Evolutionary conservation across 2,113 vertebrate species (phyloP).

Genomic region (Hydropotes inermis): DNA sequence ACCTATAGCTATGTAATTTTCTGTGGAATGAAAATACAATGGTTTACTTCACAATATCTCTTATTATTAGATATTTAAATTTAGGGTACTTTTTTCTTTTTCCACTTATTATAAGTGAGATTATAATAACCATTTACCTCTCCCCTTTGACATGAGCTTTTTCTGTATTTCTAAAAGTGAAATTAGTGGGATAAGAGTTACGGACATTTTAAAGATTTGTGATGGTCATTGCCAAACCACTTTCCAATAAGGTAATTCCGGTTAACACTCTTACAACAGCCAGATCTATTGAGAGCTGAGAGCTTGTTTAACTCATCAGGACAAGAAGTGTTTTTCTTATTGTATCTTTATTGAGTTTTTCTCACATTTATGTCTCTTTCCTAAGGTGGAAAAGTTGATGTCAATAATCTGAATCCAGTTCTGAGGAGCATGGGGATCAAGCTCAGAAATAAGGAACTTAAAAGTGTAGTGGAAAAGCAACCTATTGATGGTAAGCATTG

Average conservation of each 20-base stretch:
- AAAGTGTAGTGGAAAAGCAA: not conserved
- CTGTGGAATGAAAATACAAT: not conserved
- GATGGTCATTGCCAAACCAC: not conserved
- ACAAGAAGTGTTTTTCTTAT: slow-evolving; percentile 14
- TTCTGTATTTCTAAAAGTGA: not conserved
- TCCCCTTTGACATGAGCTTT: not conserved
- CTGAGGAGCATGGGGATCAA: slow-evolving; percentile 12
- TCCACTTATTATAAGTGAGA: not conserved
- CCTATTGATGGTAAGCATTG: not conserved
- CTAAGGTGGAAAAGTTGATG: slow-evolving; percentile 46
- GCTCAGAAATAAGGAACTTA: slow-evolving; percentile 49
- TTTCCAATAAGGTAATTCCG: not conserved
- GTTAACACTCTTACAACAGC: not conserved
- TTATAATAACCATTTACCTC: not conserved
- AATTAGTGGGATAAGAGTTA: not conserved
- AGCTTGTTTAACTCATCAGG: not conserved
- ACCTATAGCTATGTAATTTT: not conserved
- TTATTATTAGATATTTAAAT: not conserved
- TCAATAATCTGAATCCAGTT: not conserved
- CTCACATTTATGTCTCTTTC: not conserved
- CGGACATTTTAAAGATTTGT: not conserved
- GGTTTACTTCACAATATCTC: not conserved
- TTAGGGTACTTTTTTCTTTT: not conserved
- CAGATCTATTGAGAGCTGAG: not conserved
- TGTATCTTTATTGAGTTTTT: not conserved